phyloP scores from a whole-genome alignment of 2,888 invertebrate species.

The Cheiracanthium punctorium region DNA sequence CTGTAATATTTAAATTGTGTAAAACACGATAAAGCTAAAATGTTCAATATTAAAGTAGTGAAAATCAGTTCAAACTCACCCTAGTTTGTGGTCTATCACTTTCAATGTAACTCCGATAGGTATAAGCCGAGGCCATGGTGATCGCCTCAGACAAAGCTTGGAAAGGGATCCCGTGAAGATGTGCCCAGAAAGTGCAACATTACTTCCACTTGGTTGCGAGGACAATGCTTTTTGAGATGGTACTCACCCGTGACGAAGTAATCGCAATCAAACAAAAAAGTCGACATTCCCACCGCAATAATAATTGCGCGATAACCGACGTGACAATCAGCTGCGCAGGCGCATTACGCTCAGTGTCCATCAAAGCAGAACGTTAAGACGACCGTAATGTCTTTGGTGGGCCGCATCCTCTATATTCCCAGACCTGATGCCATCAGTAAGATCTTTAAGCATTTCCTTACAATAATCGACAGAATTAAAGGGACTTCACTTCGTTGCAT shows the following conservation, averaged over 20 bases:
- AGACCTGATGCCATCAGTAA: background rate
- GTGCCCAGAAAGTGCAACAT: conserved; percentile 60
- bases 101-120: conserved; percentile 42
- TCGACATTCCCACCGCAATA: conserved; percentile 67
- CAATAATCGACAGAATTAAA: no score
- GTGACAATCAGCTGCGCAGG: conserved; percentile 62
- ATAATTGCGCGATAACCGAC: conserved; percentile 57
- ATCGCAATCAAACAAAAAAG: conserved; percentile 64
- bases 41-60: background rate
- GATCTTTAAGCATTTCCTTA: background rate
- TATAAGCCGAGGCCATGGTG: conserved; percentile 46
- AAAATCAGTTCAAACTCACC: conserved; percentile 19
- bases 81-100: conserved; percentile 21
- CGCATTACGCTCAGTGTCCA: conserved; percentile 36
- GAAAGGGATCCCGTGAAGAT: conserved; percentile 41
- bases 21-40: no score
- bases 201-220: conserved; percentile 45
- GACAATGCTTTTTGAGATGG: conserved; percentile 57
- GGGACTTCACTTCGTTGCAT: no score
- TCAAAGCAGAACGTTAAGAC: conserved; percentile 60
- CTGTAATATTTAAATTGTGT: no score
- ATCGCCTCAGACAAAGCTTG: conserved; percentile 33
- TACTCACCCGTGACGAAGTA: conserved; percentile 65
- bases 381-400: background rate
- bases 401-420: background rate